These are phyloP conservation scores for Cheirogaleus medius DNA, from an alignment of 2,113 vertebrate genomes.

Conservation along the genomic window DNA sequence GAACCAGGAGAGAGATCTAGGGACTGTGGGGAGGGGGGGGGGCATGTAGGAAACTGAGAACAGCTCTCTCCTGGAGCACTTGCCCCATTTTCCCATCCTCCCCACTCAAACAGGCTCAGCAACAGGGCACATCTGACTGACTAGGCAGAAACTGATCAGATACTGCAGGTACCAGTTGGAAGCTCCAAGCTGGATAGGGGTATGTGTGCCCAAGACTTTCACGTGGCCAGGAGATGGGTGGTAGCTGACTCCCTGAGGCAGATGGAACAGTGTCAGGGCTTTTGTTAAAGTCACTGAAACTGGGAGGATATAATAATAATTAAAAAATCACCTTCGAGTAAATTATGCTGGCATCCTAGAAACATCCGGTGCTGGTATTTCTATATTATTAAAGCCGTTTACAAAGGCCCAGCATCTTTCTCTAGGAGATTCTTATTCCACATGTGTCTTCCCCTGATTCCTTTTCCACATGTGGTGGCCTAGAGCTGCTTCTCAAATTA, in stretches of 20 bases:
- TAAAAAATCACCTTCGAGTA: slow-evolving; percentile 49
- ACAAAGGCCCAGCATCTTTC: slow-evolving; percentile 56
- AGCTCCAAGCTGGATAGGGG: slow-evolving; percentile 5
- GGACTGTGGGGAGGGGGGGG: background rate
- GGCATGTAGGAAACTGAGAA: background rate
- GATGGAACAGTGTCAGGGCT: slow-evolving; percentile 33
- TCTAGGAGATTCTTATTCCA: slow-evolving; percentile 76
- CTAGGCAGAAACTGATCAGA: slow-evolving; percentile 70
- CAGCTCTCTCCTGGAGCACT: background rate
- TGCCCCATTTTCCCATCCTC: slow-evolving; percentile 53
- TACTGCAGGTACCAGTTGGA: slow-evolving; percentile 24
- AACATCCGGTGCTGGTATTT: slow-evolving; percentile 34
- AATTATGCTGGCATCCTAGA: slow-evolving; percentile 62
- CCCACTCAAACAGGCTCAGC: slow-evolving; percentile 59
- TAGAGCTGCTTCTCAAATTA: slow-evolving; percentile 79
- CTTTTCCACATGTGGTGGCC: slow-evolving; percentile 77
- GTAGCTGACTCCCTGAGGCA: slow-evolving; percentile 1
- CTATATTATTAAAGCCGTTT: slow-evolving; percentile 51
- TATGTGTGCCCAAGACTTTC: slow-evolving; percentile 3
- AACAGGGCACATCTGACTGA: slow-evolving; percentile 50
- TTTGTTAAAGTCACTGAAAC: slow-evolving; percentile 2
- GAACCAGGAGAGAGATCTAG: background rate
- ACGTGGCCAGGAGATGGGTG: background rate
- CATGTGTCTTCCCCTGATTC: slow-evolving; percentile 77
- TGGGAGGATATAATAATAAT: slow-evolving; percentile 21